These are phyloP conservation scores for Graphium colonna DNA, from an alignment of 2,888 invertebrate species.

Conservation along the genomic window DNA sequence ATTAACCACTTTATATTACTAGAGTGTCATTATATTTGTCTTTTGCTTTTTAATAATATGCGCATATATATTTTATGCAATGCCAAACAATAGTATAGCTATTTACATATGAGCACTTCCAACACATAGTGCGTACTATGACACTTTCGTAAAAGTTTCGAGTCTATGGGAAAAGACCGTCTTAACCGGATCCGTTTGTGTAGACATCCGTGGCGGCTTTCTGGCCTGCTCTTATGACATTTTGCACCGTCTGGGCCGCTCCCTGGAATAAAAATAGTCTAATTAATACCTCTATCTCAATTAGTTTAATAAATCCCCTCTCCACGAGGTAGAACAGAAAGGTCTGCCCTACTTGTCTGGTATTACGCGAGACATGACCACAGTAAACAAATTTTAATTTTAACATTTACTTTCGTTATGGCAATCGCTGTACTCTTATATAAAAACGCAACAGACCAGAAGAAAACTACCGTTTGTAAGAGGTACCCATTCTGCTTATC, in stretches of 20 bases:
- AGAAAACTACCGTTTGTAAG: too few relatives aligned
- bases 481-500: too few relatives aligned
- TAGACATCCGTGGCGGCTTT: conserved; percentile 72
- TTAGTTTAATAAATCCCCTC: background rate
- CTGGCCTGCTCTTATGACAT: conserved; percentile 80
- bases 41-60: conserved; percentile 2
- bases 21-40: background rate
- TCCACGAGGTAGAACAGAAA: too few relatives aligned
- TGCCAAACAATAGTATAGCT: conserved; percentile 34
- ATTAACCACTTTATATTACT: background rate
- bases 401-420: too few relatives aligned
- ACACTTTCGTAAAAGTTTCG: conserved; percentile 73
- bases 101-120: conserved; percentile 69
- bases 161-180: conserved; percentile 51
- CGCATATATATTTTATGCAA: conserved; percentile 31
- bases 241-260: conserved; percentile 85
- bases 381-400: too few relatives aligned
- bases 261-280: conserved; percentile 75
- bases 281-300: background rate
- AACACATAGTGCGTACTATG: conserved; percentile 76
- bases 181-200: conserved; percentile 65
- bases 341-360: too few relatives aligned
- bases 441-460: too few relatives aligned
- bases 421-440: too few relatives aligned
- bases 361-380: too few relatives aligned